Evolutionary conservation across 2,797 vertebrate genomes (phyloP).

Genomic region (Paguma larvata): DNA sequence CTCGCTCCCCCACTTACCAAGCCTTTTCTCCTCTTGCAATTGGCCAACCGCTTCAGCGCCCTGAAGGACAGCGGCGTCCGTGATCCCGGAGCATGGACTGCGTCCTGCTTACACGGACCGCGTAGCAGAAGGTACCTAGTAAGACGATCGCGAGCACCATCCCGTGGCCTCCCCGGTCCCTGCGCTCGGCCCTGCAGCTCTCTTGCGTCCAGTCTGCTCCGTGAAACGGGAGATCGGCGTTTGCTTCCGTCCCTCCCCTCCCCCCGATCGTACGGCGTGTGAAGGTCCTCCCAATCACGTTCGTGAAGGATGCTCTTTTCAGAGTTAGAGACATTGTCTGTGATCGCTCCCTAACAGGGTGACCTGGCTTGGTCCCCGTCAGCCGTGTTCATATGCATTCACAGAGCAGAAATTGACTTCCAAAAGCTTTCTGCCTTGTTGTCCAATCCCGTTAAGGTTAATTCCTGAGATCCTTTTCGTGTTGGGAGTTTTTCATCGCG

Average conservation of each 20-base stretch:
- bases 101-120: background rate
- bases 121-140: rapidly evolving
- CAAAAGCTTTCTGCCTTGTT: background rate
- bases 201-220: background rate
- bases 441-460: background rate
- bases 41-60: background rate
- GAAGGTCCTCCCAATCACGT: background rate
- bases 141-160: rapidly evolving
- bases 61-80: background rate
- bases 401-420: background rate
- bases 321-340: background rate
- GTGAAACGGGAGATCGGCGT: background rate
- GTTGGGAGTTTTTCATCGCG: background rate
- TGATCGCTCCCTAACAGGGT: background rate
- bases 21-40: background rate
- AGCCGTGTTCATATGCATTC: background rate
- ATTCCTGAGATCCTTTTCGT: background rate
- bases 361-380: background rate
- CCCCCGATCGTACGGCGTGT: background rate
- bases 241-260: background rate
- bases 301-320: background rate
- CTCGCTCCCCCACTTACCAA: background rate
- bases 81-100: rapidly evolving
- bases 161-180: background rate
- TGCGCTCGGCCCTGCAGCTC: background rate